These are phyloP conservation scores for Acromyrmex echinatior DNA, from an alignment of 1,140 invertebrate species.

Conservation along the genomic window DNA sequence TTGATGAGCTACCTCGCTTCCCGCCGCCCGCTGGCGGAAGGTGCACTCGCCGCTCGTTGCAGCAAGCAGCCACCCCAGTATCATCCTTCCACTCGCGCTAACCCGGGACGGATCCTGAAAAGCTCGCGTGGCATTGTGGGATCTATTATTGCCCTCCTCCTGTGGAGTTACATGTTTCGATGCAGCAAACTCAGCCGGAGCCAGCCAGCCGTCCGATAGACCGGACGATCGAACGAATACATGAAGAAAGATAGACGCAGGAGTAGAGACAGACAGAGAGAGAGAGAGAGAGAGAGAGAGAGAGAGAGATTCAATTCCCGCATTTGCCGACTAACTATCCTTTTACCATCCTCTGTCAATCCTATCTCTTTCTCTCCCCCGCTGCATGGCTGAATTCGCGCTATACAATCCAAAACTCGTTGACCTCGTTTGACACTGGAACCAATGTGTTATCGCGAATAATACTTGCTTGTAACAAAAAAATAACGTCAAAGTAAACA, in stretches of 20 bases:
- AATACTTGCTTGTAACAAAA: background rate
- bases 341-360: slow-evolving; percentile 36
- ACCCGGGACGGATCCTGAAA: slow-evolving; percentile 78
- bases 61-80: slow-evolving; percentile 35
- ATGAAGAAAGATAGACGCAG: slow-evolving; percentile 59
- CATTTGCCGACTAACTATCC: slow-evolving; percentile 70
- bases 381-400: background rate
- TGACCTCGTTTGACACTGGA: background rate
- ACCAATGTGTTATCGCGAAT: background rate
- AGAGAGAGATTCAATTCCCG: slow-evolving; percentile 82
- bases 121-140: slow-evolving; percentile 84
- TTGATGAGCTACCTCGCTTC: slow-evolving; percentile 85
- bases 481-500: too few species aligned
- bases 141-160: slow-evolving; percentile 84
- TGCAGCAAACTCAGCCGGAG: slow-evolving; percentile 73
- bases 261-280: slow-evolving; percentile 30
- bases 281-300: slow-evolving; percentile 73
- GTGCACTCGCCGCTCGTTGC: slow-evolving; percentile 40
- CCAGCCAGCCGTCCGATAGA: slow-evolving; percentile 59
- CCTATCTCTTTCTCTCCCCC: background rate
- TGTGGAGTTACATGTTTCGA: slow-evolving; percentile 83
- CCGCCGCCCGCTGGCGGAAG: slow-evolving; percentile 58
- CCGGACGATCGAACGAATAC: slow-evolving; percentile 63
- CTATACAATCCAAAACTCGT: background rate
- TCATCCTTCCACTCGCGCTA: slow-evolving; percentile 68